Percentiles rank a stretch among this genome's conserved stretches.
phyloP scores from a whole-genome alignment of 30 jellyfish, hydroid and myxozoan species.

The Chironex yamaguchii region DNA sequence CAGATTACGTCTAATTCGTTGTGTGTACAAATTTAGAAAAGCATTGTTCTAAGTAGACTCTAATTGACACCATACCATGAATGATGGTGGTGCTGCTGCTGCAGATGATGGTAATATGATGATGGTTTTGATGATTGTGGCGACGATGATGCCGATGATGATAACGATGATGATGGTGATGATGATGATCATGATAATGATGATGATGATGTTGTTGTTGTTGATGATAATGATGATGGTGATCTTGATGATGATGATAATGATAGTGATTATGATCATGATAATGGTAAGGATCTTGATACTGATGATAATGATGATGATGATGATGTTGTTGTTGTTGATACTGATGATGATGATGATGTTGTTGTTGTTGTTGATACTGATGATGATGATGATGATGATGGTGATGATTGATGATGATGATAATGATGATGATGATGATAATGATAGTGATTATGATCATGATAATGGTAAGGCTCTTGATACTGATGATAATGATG shows the following conservation, averaged over 20 bases:
- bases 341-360: conserved; percentile 14
- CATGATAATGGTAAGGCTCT: not conserved
- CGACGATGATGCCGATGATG: conserved; percentile 29
- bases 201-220: conserved; percentile 40
- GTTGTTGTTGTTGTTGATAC: not conserved
- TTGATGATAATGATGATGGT: conserved; percentile 50
- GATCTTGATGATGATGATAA: conserved; percentile 62
- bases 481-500: not conserved
- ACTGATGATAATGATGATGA: conserved; percentile 57
- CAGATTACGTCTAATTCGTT: too few relatives aligned
- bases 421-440: not conserved
- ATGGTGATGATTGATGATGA: not conserved
- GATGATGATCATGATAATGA: conserved; percentile 22
- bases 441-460: not conserved
- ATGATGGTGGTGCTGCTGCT: not conserved
- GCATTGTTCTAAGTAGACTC: too few relatives aligned
- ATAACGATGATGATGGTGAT: conserved; percentile 37
- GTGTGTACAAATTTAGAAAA: too few relatives aligned
- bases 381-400: not conserved
- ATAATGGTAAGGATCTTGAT: conserved; percentile 50
- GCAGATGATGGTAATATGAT: not conserved
- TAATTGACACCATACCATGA: too few relatives aligned
- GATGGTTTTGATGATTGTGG: conserved; percentile 33
- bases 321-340: conserved; percentile 39
- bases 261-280: conserved; percentile 54